Evolutionary conservation across 2,797 vertebrate genomes (phyloP).

Genomic region (Pangasius sanitwongsei): DNA sequence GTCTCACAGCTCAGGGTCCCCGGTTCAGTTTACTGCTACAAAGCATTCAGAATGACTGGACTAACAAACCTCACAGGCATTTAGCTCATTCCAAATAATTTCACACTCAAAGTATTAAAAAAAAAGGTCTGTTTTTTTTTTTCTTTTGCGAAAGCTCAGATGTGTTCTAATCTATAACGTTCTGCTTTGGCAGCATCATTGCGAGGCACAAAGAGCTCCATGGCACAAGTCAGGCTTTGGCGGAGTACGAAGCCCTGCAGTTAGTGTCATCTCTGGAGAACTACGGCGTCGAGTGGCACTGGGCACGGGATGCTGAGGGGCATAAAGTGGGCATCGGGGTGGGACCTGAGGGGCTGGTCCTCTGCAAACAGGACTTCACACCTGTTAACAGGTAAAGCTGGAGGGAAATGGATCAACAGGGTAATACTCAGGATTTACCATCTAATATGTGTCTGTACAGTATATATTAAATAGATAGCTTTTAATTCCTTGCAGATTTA

Average conservation of each 20-base stretch:
- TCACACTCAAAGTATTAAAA: neutral
- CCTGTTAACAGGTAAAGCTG: slow-evolving; percentile 77
- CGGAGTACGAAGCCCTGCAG: slow-evolving; percentile 83
- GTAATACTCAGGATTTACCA: neutral
- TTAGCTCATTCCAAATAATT: neutral
- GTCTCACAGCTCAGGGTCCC: neutral
- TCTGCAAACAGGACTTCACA: slow-evolving; percentile 83
- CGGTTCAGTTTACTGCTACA: no score
- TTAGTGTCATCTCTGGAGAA: slow-evolving; percentile 78
- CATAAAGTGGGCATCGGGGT: slow-evolving; percentile 83
- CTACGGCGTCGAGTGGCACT: slow-evolving; percentile 86
- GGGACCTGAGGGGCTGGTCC: slow-evolving; percentile 82
- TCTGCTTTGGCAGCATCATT: slow-evolving; percentile 71
- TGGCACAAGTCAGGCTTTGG: slow-evolving; percentile 77
- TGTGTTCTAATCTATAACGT: neutral
- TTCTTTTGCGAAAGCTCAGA: neutral
- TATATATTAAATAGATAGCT: neutral
- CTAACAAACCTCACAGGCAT: neutral
- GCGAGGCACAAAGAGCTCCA: slow-evolving; percentile 81
- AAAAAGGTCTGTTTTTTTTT: no score
- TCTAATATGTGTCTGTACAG: neutral
- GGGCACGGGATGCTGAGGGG: slow-evolving; percentile 78
- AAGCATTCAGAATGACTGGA: neutral
- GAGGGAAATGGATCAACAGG: neutral
- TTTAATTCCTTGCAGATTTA: slow-evolving; percentile 6